These are phyloP conservation scores for Phasia obesa DNA, from an alignment of 2,888 invertebrate species.

Conservation along the genomic window DNA sequence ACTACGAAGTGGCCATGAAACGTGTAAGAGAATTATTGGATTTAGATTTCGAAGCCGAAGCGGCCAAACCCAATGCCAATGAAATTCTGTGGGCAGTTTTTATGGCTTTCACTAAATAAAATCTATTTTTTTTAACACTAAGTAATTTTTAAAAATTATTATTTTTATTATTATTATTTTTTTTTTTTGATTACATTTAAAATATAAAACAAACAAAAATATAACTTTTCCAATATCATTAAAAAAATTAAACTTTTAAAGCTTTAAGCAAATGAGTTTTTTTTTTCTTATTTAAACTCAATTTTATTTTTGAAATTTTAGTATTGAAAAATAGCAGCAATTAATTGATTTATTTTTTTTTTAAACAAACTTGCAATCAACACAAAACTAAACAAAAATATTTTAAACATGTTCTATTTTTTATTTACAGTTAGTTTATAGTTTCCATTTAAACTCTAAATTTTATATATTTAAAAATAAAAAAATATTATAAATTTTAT, in stretches of 20 bases:
- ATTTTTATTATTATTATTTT: constrained; percentile 59
- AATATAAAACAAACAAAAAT: constrained; percentile 47
- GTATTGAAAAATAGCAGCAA: constrained; percentile 39
- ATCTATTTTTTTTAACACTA: constrained; percentile 66
- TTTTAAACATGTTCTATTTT: constrained; percentile 38
- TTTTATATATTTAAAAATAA: constrained; percentile 37
- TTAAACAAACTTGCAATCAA: constrained; percentile 19
- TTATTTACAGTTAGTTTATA: constrained; percentile 42
- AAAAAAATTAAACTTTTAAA: constrained; percentile 34
- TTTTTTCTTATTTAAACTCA: constrained; percentile 31
- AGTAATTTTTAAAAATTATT: constrained; percentile 54
- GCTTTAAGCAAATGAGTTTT: constrained; percentile 14
- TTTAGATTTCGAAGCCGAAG: constrained; percentile 97
- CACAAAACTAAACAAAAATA: constrained; percentile 13
- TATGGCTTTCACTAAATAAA: constrained; percentile 98
- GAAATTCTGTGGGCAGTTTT: constrained; percentile 99
- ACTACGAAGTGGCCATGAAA: constrained; percentile 99
- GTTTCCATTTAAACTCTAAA: constrained; percentile 38
- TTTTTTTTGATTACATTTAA: constrained; percentile 69
- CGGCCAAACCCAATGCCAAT: constrained; percentile 93
- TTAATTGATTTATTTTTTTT: constrained; percentile 35
- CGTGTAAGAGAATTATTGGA: constrained; percentile 97
- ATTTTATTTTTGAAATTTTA: constrained; percentile 25
- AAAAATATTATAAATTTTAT: constrained; percentile 33
- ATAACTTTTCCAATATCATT: constrained; percentile 51